Base-by-base conservation (phyloP, 2,888 invertebrate species). In the Agonopterix subpropinquella region DNA sequence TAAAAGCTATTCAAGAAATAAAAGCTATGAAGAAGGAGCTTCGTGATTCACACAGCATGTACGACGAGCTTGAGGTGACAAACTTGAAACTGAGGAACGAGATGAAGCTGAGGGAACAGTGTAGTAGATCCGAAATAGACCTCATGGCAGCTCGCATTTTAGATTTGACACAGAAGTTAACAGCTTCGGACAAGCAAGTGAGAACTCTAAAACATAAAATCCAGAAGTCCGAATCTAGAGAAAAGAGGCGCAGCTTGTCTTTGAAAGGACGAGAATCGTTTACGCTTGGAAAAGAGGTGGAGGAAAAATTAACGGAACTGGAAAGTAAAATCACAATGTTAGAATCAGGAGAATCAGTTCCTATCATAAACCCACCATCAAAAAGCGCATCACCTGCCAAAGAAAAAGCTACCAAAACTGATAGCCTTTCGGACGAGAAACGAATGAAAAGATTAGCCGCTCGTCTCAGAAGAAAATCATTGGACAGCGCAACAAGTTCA, bases 71-170 rank as follows among this genome's bases (percentile, higher is more conserved):
- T 39, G 96, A 96, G 70, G 84, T 96, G 48, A 92, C 93, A n/a
- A 93, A 94, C 63, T 90, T 93, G 58, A 92, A 93, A 48, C 84
- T 95, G 46, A 91, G 91, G 54, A 94, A 94, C 65, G 94, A 94
- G 65, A 88, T 95, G 65, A 91, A 91, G 53, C 74, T 90, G 1
- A 81, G 90, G 53, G 91, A 90, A 57, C 92, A 93, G 58, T 90
- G 92, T 48, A 91, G 92, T 58, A 85, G 91, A 56, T 93, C 94
- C 0, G 94, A 96, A 75, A 90, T 95, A 41, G 92, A 93, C 55
- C 81, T 96, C 63, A 94, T 97, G 92, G 94, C 94, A 0, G 93
- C 93, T 18, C 90, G 96, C 46, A 93, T 97, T 52, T 92, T 96
- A 68, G 95, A 96, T 71, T 83, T 97, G 36, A 96, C 96, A 0